phyloP scores from a whole-genome alignment of 2,113 vertebrate genomes.

The Varanus salvator region DNA sequence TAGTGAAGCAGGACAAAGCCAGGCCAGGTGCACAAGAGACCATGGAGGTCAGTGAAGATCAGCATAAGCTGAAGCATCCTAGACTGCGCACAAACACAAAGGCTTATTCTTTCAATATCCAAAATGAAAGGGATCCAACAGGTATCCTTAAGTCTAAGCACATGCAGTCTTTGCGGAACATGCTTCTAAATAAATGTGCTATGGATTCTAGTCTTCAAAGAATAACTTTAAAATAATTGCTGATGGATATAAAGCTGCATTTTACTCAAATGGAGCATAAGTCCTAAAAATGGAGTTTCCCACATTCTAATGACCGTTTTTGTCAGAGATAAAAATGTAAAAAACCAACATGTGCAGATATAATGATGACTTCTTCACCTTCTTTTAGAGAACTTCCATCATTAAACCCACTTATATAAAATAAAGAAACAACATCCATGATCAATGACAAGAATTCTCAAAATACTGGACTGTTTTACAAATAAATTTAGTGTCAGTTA shows the following conservation, averaged over 20 bases:
- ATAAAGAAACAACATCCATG: fast-evolving
- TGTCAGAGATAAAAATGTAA: constrained; percentile 36
- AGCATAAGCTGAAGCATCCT: background rate
- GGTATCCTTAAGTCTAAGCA: background rate
- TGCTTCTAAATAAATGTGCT: background rate
- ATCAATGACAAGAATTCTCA: background rate
- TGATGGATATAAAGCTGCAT: background rate
- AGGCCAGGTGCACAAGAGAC: background rate
- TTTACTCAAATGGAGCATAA: background rate
- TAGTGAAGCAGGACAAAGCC: no score
- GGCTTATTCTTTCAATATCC: background rate
- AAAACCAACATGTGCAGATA: constrained; percentile 39
- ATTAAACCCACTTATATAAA: constrained; percentile 26
- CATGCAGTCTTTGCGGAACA: background rate
- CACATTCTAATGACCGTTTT: constrained; percentile 48
- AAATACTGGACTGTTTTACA: background rate
- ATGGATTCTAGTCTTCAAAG: background rate
- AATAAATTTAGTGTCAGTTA: background rate
- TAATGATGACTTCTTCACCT: constrained; percentile 38
- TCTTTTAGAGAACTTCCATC: constrained; percentile 35
- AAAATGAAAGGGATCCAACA: background rate
- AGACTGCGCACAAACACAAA: background rate
- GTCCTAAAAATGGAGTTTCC: constrained; percentile 39
- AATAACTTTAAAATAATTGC: background rate
- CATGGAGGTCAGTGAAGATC: background rate